Evolutionary conservation across 2,113 vertebrate species (phyloP), one percentile per base, ranked within the genome.

Genomic region (Blennius ocellaris): DNA sequence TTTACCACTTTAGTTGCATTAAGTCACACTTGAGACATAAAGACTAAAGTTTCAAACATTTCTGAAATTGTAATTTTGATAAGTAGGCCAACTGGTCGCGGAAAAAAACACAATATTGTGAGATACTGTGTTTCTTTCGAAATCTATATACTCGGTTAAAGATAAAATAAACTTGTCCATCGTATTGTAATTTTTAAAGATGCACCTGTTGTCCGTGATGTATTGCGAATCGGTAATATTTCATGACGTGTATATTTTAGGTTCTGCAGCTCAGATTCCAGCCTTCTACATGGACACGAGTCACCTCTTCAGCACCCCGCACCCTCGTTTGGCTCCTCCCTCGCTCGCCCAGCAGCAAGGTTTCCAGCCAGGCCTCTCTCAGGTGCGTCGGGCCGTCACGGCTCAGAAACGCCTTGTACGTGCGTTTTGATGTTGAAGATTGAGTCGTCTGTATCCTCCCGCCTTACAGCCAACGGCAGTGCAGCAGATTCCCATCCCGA

Each of bases 271-370:
- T 89, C 98, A 99, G 88, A 99, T 99, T 74, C 96, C 98, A 69
- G 94, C 98, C 0, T 99, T 99, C 89, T 99, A 99, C 59, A 97
- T 99, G 97, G 98, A 99, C 85, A 98, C 97, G n/a, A 98, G 96
- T 88, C 98, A 99, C 53, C 88, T 99, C 0, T 99, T 99, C 92
- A 96, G 89, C 38, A 94, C 95, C 10, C 97, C 98, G 0, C 98
- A 99, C 38, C 96, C 97, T 0, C 96, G 98, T 8, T 62, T 99
- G 83, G 97, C 95, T 40, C 97, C 97, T 0, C 96, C 97, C 8
- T 96, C 97, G 39, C 78, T 99, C 84, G 97, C 97, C 1, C 97
- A 98, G 55, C 98, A 98, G 61, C 98, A 99, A 78, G 97, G 97
- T 73, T 99, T 96, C 83, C 97, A 99, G 17, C 96, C 98, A 0